Base-by-base conservation (phyloP, 2,888 invertebrate genomes). In the Carabus problematicus region DNA sequence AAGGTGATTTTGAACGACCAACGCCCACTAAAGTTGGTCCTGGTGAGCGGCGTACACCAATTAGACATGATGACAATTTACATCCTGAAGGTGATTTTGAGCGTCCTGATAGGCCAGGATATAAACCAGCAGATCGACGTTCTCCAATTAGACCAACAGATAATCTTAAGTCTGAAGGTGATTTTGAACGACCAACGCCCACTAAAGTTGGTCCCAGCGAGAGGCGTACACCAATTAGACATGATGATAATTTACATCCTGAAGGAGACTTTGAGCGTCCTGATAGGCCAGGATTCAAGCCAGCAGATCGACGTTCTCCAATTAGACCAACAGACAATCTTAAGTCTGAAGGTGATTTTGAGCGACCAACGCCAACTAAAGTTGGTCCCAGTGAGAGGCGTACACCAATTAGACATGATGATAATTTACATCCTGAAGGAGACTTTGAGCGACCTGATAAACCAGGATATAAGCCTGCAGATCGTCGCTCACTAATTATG, bases 371-470 rank as follows among this genome's bases (percentile, higher is more conserved):
- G 80, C 74, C 73, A 8, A 63, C 74, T 3, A 73, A 76, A 70
- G 69, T 74, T 58, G 72, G 72, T 11, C 85, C 86, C 71, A 84
- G 85, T 6, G 90, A 91, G 79, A 83, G 89, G 72, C 86, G 88
- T 60, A 86, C 83, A 76, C 86, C 87, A 70, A 80, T 78, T 16
- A 80, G 77, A 72, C 83, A 80, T 45, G 77, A 76, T 16, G 84
- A 85, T 74, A 88, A 88, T 75, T 77, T 84, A 12, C 75, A 76
- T 71, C 83, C 86, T 4, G 88, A 89, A 81, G 89, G 86, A 19
- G 82, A 85, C 72, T 83, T 88, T 80, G 78, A 84, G 73, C 85
- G 84, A 77, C 81, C 82, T 1, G 74, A 77, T 19, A 76, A 75
- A 40, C 73, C 78, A 6, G 78, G 77, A 70, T 81, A 82, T 77